phyloP scores from a whole-genome alignment of 2,113 vertebrate genomes.

The Psilopsiagon aymara region DNA sequence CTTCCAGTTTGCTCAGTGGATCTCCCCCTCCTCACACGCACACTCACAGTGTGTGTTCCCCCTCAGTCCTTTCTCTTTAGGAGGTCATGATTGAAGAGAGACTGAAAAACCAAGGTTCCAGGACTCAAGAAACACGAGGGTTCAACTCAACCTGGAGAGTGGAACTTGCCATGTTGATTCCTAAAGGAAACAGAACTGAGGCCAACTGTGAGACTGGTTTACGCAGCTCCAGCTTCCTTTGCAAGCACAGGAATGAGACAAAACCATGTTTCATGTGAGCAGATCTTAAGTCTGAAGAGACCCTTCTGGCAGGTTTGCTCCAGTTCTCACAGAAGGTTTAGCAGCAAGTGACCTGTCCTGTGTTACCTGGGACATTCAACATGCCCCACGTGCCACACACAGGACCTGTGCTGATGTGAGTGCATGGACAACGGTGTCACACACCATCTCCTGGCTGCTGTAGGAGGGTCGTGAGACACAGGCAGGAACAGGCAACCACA shows the following conservation, averaged over 20 bases:
- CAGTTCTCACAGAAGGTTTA: neutral
- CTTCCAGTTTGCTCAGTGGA: slow-evolving; percentile 66
- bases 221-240: slow-evolving; percentile 21
- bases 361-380: neutral
- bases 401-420: neutral
- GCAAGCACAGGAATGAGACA: slow-evolving; percentile 39
- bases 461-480: neutral
- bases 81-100: neutral
- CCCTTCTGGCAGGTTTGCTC: neutral
- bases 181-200: neutral
- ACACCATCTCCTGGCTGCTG: neutral
- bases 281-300: neutral
- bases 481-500: neutral
- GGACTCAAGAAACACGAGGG: neutral
- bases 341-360: neutral
- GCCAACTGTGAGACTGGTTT: slow-evolving; percentile 16
- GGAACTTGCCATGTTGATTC: neutral
- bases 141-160: neutral
- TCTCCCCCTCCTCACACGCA: neutral
- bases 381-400: neutral
- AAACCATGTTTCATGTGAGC: slow-evolving; percentile 25
- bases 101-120: neutral
- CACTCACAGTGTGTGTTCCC: neutral
- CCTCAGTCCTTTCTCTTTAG: neutral
- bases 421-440: neutral